phyloP scores from a whole-genome alignment of 2,797 vertebrate genomes.

The Tenualosa ilisha region DNA sequence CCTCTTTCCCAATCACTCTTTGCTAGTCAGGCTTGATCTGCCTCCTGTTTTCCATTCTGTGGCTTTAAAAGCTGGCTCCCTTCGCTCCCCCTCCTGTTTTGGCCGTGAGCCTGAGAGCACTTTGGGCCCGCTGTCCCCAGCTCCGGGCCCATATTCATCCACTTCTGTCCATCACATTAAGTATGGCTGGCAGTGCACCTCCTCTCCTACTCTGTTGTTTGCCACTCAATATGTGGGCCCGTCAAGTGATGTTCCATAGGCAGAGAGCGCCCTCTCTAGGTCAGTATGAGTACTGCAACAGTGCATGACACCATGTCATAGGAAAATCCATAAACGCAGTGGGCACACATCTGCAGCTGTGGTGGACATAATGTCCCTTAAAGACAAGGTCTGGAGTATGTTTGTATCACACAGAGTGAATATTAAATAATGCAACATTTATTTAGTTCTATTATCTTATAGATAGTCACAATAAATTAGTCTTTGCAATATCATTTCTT shows the following conservation, averaged over 20 bases:
- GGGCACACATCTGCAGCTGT: neutral
- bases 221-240: neutral
- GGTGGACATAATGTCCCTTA: neutral
- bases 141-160: neutral
- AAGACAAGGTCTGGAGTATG: neutral
- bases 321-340: neutral
- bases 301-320: neutral
- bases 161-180: neutral
- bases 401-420: neutral
- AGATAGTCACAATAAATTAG: constrained; percentile 44
- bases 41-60: constrained; percentile 9
- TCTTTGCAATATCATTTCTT: constrained; percentile 24
- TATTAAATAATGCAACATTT: constrained; percentile 31
- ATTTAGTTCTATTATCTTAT: constrained; percentile 41
- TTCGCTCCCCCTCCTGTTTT: neutral
- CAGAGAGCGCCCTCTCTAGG: neutral
- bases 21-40: neutral
- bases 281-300: neutral
- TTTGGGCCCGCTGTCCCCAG: neutral
- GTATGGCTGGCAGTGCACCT: constrained; percentile 2
- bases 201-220: neutral
- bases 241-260: neutral
- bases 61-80: neutral
- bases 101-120: neutral
- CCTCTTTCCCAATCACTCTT: neutral